A percentile compares a stretch with the other conserved stretches of the same genome.
phyloP scores from a whole-genome alignment of 1,140 invertebrate species.

The Drosophila guanche region DNA sequence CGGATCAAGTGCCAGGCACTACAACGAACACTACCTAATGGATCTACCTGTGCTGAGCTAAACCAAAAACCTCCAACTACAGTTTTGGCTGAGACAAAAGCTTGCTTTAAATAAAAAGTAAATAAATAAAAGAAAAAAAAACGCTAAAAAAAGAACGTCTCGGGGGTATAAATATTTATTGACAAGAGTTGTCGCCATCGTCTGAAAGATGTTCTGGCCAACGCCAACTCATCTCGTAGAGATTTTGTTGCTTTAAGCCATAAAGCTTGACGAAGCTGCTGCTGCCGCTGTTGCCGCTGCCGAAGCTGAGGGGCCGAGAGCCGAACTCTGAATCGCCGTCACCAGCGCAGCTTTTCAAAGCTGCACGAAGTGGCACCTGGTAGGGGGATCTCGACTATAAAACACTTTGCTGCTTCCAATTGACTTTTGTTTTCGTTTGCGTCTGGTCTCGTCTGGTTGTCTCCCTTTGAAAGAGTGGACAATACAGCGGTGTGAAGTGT shows the following conservation, averaged over 20 bases:
- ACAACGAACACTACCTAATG: conserved; percentile 43
- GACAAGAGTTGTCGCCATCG: conserved; percentile 62
- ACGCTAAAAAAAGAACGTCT: conserved; percentile 28
- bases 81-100: conserved; percentile 52
- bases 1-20: conserved; percentile 69
- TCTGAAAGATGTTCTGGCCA: conserved; percentile 63
- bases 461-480: conserved; percentile 41
- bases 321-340: conserved; percentile 13
- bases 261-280: not conserved
- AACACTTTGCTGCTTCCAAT: conserved; percentile 73
- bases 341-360: conserved; percentile 41
- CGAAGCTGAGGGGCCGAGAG: conserved; percentile 10
- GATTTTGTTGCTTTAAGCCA: conserved; percentile 1
- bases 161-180: conserved; percentile 71
- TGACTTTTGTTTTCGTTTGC: conserved; percentile 82
- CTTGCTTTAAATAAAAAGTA: conserved; percentile 70
- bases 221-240: conserved; percentile 44
- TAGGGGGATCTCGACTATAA: conserved; percentile 60
- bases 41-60: conserved; percentile 40
- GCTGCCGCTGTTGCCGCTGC: conserved; percentile 12
- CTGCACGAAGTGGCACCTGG: conserved; percentile 35
- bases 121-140: conserved; percentile 63
- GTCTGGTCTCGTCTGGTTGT: conserved; percentile 82
- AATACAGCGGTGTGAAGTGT: conserved; percentile 53
- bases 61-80: conserved; percentile 64